Conservation (phyloP, 2,888 invertebrate species). For the Melanostoma mellinum region DNA sequence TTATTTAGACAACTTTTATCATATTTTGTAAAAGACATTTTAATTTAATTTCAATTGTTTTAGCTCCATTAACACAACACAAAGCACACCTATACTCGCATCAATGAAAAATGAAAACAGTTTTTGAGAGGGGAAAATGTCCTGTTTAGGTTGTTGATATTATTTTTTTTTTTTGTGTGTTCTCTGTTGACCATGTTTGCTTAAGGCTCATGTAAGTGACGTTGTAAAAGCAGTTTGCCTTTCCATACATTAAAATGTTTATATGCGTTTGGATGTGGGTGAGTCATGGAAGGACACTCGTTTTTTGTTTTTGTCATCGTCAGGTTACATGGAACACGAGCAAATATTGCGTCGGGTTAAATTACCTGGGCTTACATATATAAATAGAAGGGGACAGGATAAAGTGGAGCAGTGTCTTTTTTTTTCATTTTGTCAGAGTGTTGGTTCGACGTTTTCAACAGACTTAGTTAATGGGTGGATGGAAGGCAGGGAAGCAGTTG, state of each 20-base stretch:
- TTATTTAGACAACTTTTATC: conserved; percentile 12
- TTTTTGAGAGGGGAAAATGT: conserved; percentile 37
- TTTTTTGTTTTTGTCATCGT: conserved; percentile 11
- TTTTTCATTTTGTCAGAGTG: conserved; percentile 3
- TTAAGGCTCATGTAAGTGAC: conserved; percentile 19
- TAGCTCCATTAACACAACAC: background rate
- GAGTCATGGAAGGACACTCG: conserved; percentile 24
- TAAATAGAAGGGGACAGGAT: background rate
- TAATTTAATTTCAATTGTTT: conserved; percentile 2
- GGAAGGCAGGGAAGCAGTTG: background rate
- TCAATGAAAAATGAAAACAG: background rate
- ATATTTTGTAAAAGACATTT: conserved; percentile 11
- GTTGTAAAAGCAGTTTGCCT: conserved; percentile 50
- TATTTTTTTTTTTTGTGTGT: background rate
- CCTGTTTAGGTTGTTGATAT: conserved; percentile 39
- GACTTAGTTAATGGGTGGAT: conserved; percentile 5
- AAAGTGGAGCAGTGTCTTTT: conserved; percentile 35
- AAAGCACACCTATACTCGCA: background rate
- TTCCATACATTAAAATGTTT: conserved; percentile 61
- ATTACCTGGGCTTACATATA: conserved; percentile 36
- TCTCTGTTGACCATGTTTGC: conserved; percentile 26
- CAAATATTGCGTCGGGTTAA: conserved; percentile 65
- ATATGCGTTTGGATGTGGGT: conserved; percentile 27
- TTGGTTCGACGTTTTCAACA: conserved; percentile 11
- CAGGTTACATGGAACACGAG: conserved; percentile 57